phyloP scores from a whole-genome alignment of 2,797 vertebrate species.

The Poecile montanus region DNA sequence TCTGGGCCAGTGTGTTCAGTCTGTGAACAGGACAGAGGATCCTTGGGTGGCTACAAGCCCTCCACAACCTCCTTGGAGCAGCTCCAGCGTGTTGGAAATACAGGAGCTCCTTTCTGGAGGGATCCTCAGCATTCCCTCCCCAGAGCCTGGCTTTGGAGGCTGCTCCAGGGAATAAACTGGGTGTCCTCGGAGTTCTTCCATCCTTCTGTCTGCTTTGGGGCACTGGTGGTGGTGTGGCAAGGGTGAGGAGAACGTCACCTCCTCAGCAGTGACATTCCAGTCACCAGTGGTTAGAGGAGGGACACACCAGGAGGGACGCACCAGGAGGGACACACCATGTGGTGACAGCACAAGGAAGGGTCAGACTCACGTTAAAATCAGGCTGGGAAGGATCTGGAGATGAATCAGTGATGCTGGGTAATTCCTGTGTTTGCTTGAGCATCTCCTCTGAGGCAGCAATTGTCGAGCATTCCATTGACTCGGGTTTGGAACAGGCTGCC shows the following conservation, averaged over 20 bases:
- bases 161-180: background rate
- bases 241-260: background rate
- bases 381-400: background rate
- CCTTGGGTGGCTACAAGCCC: no score
- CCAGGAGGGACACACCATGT: background rate
- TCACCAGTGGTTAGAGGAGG: background rate
- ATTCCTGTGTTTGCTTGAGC: background rate
- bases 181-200: fast-evolving
- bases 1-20: fast-evolving
- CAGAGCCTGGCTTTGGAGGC: background rate
- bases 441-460: background rate
- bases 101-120: background rate
- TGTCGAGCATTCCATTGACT: fast-evolving
- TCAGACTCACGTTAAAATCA: background rate
- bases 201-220: fast-evolving
- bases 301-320: background rate
- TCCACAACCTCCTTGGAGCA: background rate
- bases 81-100: fast-evolving
- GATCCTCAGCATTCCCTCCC: no score
- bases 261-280: fast-evolving
- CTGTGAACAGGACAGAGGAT: background rate
- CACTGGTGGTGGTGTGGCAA: background rate
- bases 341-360: background rate
- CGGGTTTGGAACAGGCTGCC: background rate
- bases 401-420: background rate